Evolutionary conservation across 2,797 vertebrate genomes (phyloP), one percentile per base, ranked within the genome.

Genomic region (Phataginus tricuspis): DNA sequence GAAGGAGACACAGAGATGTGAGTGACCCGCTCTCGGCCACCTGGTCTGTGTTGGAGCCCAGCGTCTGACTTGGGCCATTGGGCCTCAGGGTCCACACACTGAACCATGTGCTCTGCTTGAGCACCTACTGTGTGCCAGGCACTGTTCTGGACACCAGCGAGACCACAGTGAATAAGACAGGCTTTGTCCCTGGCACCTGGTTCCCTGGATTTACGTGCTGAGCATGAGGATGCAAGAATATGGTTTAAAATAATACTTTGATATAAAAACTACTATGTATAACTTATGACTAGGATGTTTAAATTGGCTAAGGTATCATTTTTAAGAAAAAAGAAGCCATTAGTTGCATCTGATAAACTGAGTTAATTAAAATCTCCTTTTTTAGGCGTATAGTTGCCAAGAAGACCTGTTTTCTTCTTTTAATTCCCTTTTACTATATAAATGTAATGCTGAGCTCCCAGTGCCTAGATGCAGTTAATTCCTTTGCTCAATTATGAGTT

Each of bases 401-500:
- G 13, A 78, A 87, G 31, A 63, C 37, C 31, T 53, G 6, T 69
- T 68, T 95, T 86, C 42, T 42, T 7, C n/a, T 64, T 53, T 27
- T 63, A 90, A 82, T 96, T 95, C 64, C 25, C 34, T 53, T 57
- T 72, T 53, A 27, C 45, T 88, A 9, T 42, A 39, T 78, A 91
- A 69, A 71, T 86, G 72, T 16, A 71, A 77, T 66, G 13, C 84
- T 72, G 42, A 49, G 25, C 5, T 83, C 8, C 69, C 9, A 57
- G 42, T 86, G 92, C 57, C 82, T 96, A 55, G 61, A 87, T 57
- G 61, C 79, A 11, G 95, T 93, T 66, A 92, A 68, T 88, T 96
- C 49, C 93, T 83, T 96, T 83, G 77, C 91, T 97, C 96, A 92
- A 94, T 97, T 21, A 0, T 23, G 74, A 86, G 11, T 96, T 93